A percentile compares a stretch with the other conserved stretches of the same genome.
phyloP scores from a whole-genome alignment of 1,140 invertebrate species.

The Megathymus violae region DNA sequence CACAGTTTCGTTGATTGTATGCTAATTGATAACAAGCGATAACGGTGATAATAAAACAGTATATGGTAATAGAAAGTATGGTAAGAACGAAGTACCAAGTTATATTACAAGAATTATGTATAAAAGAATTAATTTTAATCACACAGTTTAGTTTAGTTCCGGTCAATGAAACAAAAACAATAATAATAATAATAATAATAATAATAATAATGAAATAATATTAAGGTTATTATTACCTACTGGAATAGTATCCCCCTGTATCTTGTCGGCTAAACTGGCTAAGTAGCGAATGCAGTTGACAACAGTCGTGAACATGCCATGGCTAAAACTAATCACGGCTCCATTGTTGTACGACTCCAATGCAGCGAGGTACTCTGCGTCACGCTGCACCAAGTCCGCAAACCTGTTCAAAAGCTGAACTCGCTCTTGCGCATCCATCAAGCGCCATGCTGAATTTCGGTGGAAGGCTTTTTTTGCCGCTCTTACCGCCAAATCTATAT shows the following conservation, averaged over 20 bases:
- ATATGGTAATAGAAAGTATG: too few relatives aligned
- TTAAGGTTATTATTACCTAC: constrained; percentile 39
- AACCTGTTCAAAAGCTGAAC: constrained; percentile 83
- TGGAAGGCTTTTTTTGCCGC: constrained; percentile 90
- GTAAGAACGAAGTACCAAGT: too few relatives aligned
- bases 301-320: constrained; percentile 84
- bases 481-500: constrained; percentile 91
- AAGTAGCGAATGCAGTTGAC: constrained; percentile 78
- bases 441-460: constrained; percentile 89
- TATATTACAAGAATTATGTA: too few relatives aligned
- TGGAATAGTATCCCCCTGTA: constrained; percentile 84
- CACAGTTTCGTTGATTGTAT: too few relatives aligned
- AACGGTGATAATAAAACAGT: too few relatives aligned
- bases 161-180: too few relatives aligned
- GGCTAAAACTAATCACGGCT: constrained; percentile 83
- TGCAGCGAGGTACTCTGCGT: constrained; percentile 86
- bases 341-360: constrained; percentile 81
- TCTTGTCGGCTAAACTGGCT: constrained; percentile 86
- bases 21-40: too few relatives aligned
- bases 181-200: too few relatives aligned
- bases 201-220: constrained; percentile 1
- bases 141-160: too few relatives aligned
- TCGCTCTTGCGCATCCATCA: constrained; percentile 87
- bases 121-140: too few relatives aligned
- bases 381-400: constrained; percentile 88